A percentile compares a stretch with the other conserved stretches of the same genome.
These are phyloP conservation scores for Xiphorhynchus erythropygius DNA, from an alignment of 2,797 vertebrate species.

Conservation along the genomic window DNA sequence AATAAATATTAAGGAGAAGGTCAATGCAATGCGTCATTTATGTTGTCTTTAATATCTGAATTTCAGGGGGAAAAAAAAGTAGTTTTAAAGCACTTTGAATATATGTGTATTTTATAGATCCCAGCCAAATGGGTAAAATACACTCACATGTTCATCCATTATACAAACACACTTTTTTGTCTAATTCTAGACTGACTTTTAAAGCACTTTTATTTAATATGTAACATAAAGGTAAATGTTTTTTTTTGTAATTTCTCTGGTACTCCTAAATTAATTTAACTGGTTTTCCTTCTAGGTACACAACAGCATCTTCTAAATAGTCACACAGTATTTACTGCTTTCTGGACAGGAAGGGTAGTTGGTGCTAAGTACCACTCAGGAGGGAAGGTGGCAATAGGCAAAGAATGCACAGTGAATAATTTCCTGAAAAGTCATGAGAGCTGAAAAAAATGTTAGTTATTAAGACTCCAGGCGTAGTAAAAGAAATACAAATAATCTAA, in stretches of 20 bases:
- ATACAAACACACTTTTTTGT: background rate
- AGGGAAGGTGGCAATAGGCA: background rate
- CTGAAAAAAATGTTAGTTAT: background rate
- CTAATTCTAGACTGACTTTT: background rate
- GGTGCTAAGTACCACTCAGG: background rate
- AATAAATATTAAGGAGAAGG: constrained; percentile 37
- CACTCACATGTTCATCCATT: background rate
- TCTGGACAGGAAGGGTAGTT: background rate
- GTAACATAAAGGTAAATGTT: background rate
- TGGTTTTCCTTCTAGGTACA: background rate
- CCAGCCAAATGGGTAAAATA: background rate
- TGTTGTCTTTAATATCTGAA: background rate
- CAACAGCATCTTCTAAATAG: background rate
- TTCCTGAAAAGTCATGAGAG: background rate
- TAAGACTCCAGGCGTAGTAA: background rate
- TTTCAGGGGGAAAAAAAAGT: background rate
- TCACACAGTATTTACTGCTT: background rate
- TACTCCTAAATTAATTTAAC: background rate
- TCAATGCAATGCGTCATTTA: background rate
- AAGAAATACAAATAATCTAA: background rate
- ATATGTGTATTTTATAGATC: background rate
- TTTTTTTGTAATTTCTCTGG: background rate
- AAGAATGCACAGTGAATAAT: background rate
- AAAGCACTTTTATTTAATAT: background rate
- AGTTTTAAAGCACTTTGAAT: background rate